phyloP scores from a whole-genome alignment of 2,797 vertebrate genomes.

The Spheniscus humboldti region DNA sequence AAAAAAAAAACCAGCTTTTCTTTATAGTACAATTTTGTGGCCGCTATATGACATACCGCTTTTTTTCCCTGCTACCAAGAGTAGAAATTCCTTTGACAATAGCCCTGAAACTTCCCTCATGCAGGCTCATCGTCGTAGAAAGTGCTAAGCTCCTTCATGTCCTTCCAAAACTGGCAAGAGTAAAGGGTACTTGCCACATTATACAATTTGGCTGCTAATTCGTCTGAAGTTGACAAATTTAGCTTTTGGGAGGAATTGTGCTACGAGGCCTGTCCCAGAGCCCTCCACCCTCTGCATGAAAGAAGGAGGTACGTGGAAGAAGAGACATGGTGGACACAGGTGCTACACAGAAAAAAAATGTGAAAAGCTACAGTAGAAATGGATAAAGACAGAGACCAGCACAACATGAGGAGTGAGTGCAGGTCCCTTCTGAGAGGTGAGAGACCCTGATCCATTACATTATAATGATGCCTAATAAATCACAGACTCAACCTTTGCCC shows the following conservation, averaged over 20 bases:
- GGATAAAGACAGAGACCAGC: neutral
- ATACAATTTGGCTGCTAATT: neutral
- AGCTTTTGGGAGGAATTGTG: neutral
- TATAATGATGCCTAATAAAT: neutral
- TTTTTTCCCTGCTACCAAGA: neutral
- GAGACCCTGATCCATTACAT: neutral
- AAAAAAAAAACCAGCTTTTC: neutral
- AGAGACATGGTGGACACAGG: accelerated
- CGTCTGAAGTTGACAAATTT: neutral
- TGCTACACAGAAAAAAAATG: neutral
- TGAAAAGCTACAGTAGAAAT: neutral
- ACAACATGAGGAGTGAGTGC: neutral
- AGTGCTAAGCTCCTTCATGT: neutral
- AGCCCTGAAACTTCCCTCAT: neutral
- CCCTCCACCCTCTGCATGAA: neutral
- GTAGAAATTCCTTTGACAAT: neutral
- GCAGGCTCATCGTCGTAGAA: neutral
- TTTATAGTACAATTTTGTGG: neutral
- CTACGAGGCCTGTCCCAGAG: neutral
- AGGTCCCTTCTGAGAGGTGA: neutral
- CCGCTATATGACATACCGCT: neutral
- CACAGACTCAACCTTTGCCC: neutral
- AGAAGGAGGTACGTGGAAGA: neutral
- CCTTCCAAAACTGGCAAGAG: neutral
- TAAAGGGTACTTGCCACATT: neutral